phyloP scores from a whole-genome alignment of 2,888 invertebrate species.

The Cephalotes varians region DNA sequence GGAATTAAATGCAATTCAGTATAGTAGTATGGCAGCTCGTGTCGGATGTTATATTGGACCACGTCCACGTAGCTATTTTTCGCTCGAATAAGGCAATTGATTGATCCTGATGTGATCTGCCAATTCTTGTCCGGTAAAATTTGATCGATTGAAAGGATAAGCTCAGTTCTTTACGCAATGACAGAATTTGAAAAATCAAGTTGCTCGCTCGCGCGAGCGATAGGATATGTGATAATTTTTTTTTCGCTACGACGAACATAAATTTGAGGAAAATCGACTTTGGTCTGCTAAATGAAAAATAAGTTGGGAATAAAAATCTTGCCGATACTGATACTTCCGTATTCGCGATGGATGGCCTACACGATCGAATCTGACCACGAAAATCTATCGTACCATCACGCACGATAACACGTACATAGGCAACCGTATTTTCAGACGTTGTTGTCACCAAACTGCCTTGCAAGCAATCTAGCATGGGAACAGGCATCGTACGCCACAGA shows the following conservation, averaged over 20 bases:
- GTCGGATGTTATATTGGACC: conserved; percentile 1
- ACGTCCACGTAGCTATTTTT: conserved; percentile 8
- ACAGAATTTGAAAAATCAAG: conserved; percentile 32
- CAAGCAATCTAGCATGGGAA: conserved; percentile 33
- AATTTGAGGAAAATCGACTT: not conserved
- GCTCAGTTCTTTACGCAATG: conserved; percentile 10
- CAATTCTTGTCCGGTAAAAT: conserved; percentile 1
- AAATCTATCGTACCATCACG: not conserved
- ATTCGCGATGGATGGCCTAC: not conserved
- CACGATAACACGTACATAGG: not conserved
- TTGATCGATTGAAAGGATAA: conserved; percentile 29
- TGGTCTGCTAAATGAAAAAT: not conserved
- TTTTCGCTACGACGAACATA: not conserved
- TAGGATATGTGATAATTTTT: not conserved
- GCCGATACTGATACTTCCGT: not conserved
- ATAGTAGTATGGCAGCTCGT: not conserved
- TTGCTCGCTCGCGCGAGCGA: not conserved
- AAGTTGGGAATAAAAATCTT: not conserved
- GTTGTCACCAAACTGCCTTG: conserved; percentile 31
- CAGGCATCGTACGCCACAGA: conserved; percentile 6
- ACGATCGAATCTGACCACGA: not conserved
- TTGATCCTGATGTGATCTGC: conserved; percentile 24
- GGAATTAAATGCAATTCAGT: conserved; percentile 7
- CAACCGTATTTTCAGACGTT: conserved; percentile 16
- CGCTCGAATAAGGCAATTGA: conserved; percentile 31